Conservation (phyloP, 2,888 invertebrate genomes). For the Micoletzkya japonica region DNA sequence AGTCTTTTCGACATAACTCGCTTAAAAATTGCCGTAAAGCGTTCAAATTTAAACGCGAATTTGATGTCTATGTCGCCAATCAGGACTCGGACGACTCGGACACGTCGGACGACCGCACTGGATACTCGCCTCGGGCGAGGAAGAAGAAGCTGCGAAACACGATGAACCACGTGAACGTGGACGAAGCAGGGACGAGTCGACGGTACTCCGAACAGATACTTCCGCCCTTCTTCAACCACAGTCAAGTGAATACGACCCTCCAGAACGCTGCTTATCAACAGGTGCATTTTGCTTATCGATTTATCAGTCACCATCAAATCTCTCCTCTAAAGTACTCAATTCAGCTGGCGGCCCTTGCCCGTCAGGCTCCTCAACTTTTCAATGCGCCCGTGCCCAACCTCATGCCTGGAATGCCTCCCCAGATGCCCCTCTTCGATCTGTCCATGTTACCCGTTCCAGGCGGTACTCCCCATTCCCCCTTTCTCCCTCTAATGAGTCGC, state of each 20-base stretch:
- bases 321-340: not conserved
- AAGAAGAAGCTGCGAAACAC: conserved; percentile 27
- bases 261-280: conserved; percentile 27
- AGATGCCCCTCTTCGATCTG: conserved; percentile 36
- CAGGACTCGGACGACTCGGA: conserved; percentile 60
- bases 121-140: conserved; percentile 34
- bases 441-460: conserved; percentile 40
- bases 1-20: too few species aligned
- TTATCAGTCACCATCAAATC: too few species aligned
- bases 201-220: conserved; percentile 23
- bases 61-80: conserved; percentile 5
- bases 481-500: not conserved
- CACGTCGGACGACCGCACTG: conserved; percentile 48
- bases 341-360: conserved; percentile 24
- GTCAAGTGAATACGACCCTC: conserved; percentile 13
- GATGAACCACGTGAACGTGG: conserved; percentile 29
- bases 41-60: not conserved
- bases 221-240: conserved; percentile 15
- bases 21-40: too few species aligned
- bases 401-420: conserved; percentile 23
- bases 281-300: conserved; percentile 31
- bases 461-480: not conserved
- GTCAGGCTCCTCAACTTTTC: conserved; percentile 28
- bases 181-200: not conserved
- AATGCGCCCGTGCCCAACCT: conserved; percentile 26